Conservation (phyloP, 2,888 invertebrate species). For the Stenchaetothrips biformis region DNA sequence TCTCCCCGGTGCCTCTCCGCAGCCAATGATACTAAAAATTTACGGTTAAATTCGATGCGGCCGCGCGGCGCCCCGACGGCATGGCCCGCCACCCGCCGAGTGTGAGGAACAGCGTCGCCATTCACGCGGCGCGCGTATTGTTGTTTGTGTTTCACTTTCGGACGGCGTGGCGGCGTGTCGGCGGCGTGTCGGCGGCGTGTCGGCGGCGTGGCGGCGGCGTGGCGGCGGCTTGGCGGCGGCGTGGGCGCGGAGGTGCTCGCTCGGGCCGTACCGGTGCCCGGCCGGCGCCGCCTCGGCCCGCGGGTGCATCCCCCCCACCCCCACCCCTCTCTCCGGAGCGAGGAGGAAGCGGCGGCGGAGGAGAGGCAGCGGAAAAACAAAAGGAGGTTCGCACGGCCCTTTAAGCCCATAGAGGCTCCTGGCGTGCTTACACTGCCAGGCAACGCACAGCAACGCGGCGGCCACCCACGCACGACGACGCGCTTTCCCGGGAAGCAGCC, state of each 20-base stretch:
- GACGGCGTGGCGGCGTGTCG: background rate
- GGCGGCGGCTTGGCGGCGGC: no score
- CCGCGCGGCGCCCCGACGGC: background rate
- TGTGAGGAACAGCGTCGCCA: background rate
- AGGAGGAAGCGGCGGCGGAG: background rate
- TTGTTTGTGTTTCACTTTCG: conserved; percentile 25
- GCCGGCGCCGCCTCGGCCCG: background rate
- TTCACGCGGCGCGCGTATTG: background rate
- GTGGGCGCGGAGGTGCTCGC: no score
- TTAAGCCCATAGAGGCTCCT: conserved; percentile 2
- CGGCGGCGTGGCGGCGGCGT: no score
- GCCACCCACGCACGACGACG: background rate
- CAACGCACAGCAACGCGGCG: background rate
- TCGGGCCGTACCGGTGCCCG: background rate
- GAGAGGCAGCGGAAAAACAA: background rate
- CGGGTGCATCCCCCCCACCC: background rate
- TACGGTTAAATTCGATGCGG: no score
- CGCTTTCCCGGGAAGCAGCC: background rate
- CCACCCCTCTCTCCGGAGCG: background rate
- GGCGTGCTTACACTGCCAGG: background rate
- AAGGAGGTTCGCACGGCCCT: conserved; percentile 22
- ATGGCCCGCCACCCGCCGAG: background rate
- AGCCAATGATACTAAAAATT: no score
- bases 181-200: no score
- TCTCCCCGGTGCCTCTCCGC: background rate